Evolutionary conservation across 2,888 invertebrate species (phyloP).

Genomic region (Drosophila multiciliata): DNA sequence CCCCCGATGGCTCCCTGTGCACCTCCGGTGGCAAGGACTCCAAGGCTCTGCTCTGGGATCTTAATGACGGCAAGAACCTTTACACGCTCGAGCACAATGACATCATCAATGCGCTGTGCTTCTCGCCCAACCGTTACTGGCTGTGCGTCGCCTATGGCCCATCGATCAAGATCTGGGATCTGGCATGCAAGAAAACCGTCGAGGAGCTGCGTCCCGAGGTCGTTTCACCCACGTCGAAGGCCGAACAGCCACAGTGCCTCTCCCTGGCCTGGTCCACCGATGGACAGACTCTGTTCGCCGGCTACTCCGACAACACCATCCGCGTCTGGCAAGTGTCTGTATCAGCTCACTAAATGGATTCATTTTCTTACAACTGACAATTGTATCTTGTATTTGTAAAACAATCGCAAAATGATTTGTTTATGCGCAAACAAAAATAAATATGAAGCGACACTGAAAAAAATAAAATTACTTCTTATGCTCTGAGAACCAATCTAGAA

Average conservation of each 20-base stretch:
- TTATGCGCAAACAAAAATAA: constrained; percentile 52
- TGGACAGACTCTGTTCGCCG: constrained; percentile 99
- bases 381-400: constrained; percentile 26
- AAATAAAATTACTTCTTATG: neutral
- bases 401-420: constrained; percentile 60
- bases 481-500: neutral
- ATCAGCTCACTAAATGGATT: constrained; percentile 88
- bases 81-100: constrained; percentile 99
- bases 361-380: constrained; percentile 44
- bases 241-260: constrained; percentile 97
- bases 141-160: constrained; percentile 99
- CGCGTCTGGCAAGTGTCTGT: constrained; percentile 99
- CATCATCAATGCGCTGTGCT: constrained; percentile 98
- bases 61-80: constrained; percentile 99
- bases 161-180: constrained; percentile 99
- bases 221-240: constrained; percentile 90
- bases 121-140: constrained; percentile 99
- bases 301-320: constrained; percentile 99
- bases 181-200: constrained; percentile 99
- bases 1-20: constrained; percentile 99
- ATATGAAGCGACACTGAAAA: constrained; percentile 43
- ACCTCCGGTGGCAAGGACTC: constrained; percentile 99
- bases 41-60: constrained; percentile 99
- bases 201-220: constrained; percentile 99
- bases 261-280: constrained; percentile 99